These are phyloP conservation scores for Varecia variegata DNA, from an alignment of 2,797 vertebrate species.

Conservation along the genomic window DNA sequence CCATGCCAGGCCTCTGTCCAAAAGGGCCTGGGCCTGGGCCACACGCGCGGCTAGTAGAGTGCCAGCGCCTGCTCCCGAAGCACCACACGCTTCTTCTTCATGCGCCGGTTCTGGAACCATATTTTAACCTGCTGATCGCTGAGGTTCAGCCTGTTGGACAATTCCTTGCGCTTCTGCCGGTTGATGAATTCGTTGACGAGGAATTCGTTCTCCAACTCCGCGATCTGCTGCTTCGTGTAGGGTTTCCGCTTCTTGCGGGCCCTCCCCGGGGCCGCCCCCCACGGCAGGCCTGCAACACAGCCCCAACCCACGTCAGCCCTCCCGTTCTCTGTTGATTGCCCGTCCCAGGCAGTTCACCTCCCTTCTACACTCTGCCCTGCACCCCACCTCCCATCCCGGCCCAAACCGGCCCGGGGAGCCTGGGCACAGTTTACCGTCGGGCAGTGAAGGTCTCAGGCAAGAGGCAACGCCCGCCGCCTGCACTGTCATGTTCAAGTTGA, in stretches of 20 bases:
- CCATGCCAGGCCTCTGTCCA: neutral
- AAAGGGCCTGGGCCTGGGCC: neutral
- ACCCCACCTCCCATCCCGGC: constrained; percentile 63
- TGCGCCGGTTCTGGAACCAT: constrained; percentile 97
- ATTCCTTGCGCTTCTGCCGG: constrained; percentile 94
- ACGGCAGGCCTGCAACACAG: constrained; percentile 89
- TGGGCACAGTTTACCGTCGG: constrained; percentile 88
- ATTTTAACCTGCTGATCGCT: constrained; percentile 99
- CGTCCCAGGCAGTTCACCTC: constrained; percentile 14
- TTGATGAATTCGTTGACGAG: constrained; percentile 96
- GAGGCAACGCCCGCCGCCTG: constrained; percentile 87
- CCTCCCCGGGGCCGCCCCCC: constrained; percentile 92
- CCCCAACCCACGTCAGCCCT: constrained; percentile 56
- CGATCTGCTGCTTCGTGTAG: constrained; percentile 95
- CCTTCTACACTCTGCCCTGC: neutral
- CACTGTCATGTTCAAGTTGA: constrained; percentile 88
- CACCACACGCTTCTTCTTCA: constrained; percentile 97
- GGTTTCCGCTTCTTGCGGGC: constrained; percentile 96
- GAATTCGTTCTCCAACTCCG: constrained; percentile 96
- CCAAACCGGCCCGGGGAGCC: constrained; percentile 48
- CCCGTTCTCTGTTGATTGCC: neutral
- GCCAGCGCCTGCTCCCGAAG: constrained; percentile 93
- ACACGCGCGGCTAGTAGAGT: constrained; percentile 84
- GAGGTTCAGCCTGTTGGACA: constrained; percentile 94
- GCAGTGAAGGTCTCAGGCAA: constrained; percentile 89